Evolutionary conservation across 2,888 invertebrate species (phyloP), one percentile per base, ranked within the genome.

Genomic region (Halictus ligatus): DNA sequence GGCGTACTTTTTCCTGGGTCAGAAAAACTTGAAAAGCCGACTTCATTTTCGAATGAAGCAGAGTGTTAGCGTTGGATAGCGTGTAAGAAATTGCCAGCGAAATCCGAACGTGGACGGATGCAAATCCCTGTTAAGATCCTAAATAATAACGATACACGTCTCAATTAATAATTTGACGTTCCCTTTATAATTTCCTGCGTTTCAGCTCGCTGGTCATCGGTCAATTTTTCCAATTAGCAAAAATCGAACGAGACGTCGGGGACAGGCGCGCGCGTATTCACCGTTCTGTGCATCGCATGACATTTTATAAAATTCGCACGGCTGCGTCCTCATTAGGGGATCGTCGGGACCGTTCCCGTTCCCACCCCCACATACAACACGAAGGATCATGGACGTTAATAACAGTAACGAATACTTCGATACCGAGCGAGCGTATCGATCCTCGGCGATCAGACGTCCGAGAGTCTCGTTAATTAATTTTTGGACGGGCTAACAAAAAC

Each of bases 191-290:
- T 25, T 29, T 10, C 8, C 3, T 35, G 67, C 67, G 67, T 35
- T 67, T 35, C 67, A 64, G 10, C 67, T 12, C 54, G 50, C 50
- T 25, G 60, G 29, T 21, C 60, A 72, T 18, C 64, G 81, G 72
- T 83, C 80, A 74, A 71, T 83, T 83, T 81, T 67, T 67, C 67
- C 67, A 67, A 67, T 67, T 67, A 67, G 35, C 67, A 35, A 35
- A 29, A 35, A 67, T 67, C 67, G 29, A 50, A 48, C 60, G 76
- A 18, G 76, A 64, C 46, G 60, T 64, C 29, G 58, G 46, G 13
- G 21, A 29, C 58, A 60, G 67, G 25, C 58, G 10, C n/a, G 54
- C 40, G 54, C 54, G 25, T 10, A 35, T 67, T 18, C 35, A 29
- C 10, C 3, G 25, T 29, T 74, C 73, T 48, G 50, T 29, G 48